Percentiles rank a stretch among this genome's conserved stretches.
phyloP scores from a whole-genome alignment of 2,113 vertebrate genomes.

The Willisornis vidua region DNA sequence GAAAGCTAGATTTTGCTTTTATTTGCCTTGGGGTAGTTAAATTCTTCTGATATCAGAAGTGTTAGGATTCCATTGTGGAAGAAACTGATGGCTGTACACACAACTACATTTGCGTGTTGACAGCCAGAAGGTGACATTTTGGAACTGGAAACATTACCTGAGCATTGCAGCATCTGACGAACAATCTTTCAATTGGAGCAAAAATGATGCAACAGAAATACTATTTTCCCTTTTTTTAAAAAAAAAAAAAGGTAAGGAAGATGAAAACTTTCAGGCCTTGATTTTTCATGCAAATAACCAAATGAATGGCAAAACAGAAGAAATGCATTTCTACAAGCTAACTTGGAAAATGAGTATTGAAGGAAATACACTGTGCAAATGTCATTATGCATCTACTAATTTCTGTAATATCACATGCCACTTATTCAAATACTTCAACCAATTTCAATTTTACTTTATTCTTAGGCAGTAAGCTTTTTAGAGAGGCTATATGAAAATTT shows the following conservation, averaged over 20 bases:
- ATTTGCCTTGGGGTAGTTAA: not conserved
- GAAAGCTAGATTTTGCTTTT: not conserved
- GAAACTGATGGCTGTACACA: not conserved
- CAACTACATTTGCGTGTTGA: not conserved
- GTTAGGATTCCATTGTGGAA: not conserved
- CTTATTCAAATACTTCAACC: not conserved
- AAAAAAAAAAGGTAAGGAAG: not conserved
- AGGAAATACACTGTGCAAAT: not conserved
- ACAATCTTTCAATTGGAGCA: not conserved
- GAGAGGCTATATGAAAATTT: not conserved
- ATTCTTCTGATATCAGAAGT: not conserved
- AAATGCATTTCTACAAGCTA: not conserved
- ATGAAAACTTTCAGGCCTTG: not conserved
- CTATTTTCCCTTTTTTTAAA: not conserved
- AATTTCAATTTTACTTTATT: not conserved
- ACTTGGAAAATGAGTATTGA: not conserved
- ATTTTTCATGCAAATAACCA: not conserved
- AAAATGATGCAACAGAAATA: not conserved
- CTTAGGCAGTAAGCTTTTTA: not conserved
- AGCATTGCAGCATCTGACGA: not conserved
- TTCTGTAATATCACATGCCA: not conserved
- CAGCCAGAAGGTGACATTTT: not conserved
- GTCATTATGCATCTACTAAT: not conserved
- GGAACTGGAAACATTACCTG: not conserved
- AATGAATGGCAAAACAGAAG: not conserved